Conservation (phyloP, 2,797 vertebrate genomes). For the Triplophysa yarkandensis region DNA sequence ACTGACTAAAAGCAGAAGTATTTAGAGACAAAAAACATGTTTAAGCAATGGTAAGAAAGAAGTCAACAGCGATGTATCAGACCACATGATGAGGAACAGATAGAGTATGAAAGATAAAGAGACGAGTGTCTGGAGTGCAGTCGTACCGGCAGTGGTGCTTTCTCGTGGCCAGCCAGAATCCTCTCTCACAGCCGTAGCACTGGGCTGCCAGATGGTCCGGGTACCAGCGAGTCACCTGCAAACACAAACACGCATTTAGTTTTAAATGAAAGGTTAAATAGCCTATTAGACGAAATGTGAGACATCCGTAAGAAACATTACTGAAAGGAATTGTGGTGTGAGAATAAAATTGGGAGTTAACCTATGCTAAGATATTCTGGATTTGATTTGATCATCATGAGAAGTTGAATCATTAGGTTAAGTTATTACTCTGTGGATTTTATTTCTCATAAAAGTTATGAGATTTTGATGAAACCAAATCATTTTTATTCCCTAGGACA, state of each 20-base stretch:
- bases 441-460: background rate
- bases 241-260: conserved; percentile 19
- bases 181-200: conserved; percentile 93
- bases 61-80: background rate
- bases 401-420: background rate
- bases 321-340: background rate
- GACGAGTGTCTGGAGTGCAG: background rate
- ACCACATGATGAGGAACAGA: background rate
- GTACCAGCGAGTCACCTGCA: conserved; percentile 95
- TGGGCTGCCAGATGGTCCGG: conserved; percentile 94
- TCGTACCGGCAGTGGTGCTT: conserved; percentile 96
- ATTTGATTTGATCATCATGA: conserved; percentile 3
- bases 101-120: conserved; percentile 5
- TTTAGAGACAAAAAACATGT: background rate
- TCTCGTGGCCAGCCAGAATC: conserved; percentile 93
- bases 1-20: background rate
- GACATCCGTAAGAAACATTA: background rate
- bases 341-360: background rate
- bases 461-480: background rate
- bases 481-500: background rate
- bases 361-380: background rate
- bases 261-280: background rate
- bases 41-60: background rate
- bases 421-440: background rate
- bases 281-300: background rate